These are phyloP conservation scores for Gallinago paraguaiae DNA, from an alignment of 2,113 vertebrate species.

Conservation along the genomic window DNA sequence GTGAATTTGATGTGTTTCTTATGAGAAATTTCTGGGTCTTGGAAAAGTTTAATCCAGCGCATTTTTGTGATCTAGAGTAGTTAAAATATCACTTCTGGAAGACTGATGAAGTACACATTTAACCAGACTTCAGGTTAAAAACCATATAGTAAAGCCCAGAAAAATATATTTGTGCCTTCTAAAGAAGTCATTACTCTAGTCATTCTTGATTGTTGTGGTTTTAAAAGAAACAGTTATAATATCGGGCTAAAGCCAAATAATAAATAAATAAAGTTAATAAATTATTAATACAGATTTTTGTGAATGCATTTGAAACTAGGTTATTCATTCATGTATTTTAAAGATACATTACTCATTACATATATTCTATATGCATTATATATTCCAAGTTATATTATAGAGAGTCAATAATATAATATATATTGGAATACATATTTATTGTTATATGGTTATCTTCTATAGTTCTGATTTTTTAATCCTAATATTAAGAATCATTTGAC, in stretches of 20 bases:
- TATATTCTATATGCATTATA: neutral
- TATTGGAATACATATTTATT: neutral
- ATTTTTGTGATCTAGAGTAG: neutral
- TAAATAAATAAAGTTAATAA: neutral
- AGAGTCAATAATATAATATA: neutral
- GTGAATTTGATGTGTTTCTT: neutral
- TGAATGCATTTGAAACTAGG: neutral
- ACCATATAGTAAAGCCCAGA: neutral
- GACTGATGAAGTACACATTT: neutral
- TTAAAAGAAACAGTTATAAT: neutral
- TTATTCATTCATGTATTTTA: neutral
- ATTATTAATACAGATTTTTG: neutral
- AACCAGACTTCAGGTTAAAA: neutral
- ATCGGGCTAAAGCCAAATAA: neutral
- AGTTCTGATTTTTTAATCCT: neutral
- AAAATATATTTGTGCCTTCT: neutral
- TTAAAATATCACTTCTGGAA: neutral
- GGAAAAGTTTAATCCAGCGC: neutral
- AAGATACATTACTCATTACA: neutral
- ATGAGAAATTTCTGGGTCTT: neutral
- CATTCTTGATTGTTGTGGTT: neutral
- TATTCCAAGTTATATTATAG: neutral
- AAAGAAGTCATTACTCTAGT: neutral
- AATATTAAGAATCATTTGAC: neutral
- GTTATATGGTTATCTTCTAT: neutral